phyloP scores from a whole-genome alignment of 2,888 invertebrate genomes.

The Zaprionus lineosus region DNA sequence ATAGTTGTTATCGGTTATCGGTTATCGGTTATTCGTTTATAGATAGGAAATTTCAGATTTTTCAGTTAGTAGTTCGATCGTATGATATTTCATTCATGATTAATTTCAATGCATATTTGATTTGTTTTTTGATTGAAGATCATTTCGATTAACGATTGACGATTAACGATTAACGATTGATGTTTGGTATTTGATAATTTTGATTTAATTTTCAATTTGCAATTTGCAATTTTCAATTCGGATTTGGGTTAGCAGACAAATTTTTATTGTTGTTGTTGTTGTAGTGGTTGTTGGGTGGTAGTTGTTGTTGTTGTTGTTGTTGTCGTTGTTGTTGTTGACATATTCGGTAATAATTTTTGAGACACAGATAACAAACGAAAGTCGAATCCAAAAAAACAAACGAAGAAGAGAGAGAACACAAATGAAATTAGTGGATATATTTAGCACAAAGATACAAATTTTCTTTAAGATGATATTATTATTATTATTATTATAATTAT shows the following conservation, averaged over 20 bases:
- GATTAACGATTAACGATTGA: no score
- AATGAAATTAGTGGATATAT: conserved; percentile 73
- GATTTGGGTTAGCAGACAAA: conserved; percentile 57
- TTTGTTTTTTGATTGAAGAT: no score
- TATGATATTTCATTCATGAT: no score
- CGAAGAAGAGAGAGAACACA: conserved; percentile 72
- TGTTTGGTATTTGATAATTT: conserved; percentile 43
- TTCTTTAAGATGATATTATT: no score
- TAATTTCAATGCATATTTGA: no score
- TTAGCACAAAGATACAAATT: conserved; percentile 23
- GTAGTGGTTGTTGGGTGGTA: no score
- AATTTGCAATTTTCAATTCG: conserved; percentile 14
- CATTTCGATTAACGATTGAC: no score
- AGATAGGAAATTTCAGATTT: no score
- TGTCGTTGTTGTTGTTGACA: conserved; percentile 31
- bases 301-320: conserved; percentile 44
- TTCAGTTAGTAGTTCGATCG: no score
- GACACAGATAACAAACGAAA: conserved; percentile 52
- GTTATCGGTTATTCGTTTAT: no score
- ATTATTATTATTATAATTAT: no score
- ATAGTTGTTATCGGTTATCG: no score
- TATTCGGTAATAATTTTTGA: conserved; percentile 39
- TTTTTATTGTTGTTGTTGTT: conserved; percentile 32
- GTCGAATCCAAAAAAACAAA: conserved; percentile 63
- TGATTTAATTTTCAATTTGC: conserved; percentile 30